Conservation (phyloP, 2,888 invertebrate genomes). For the Thereva nobilitata region DNA sequence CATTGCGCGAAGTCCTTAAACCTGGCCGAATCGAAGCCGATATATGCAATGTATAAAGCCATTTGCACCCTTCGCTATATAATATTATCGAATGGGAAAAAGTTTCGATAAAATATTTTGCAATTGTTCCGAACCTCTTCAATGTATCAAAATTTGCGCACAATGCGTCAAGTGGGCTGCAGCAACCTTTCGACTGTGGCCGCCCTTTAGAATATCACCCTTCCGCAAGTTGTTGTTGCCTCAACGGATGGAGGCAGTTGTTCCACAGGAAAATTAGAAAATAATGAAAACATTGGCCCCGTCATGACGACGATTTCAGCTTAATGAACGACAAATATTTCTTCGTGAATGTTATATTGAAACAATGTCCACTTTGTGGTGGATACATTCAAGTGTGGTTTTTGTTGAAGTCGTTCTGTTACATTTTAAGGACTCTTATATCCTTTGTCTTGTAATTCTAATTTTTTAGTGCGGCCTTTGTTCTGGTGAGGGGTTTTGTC, state of each 20-base stretch:
- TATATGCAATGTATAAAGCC: not conserved
- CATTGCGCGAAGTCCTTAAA: slow-evolving; percentile 2
- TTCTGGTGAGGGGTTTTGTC: too few relatives aligned
- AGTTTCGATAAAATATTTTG: slow-evolving; percentile 1
- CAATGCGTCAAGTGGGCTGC: slow-evolving; percentile 28
- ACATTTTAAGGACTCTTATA: too few relatives aligned
- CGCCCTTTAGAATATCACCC: slow-evolving; percentile 12
- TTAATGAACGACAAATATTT: too few relatives aligned
- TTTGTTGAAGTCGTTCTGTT: too few relatives aligned
- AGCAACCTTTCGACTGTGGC: slow-evolving; percentile 9
- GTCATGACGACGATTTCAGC: too few relatives aligned
- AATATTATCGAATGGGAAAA: not conserved
- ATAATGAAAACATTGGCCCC: slow-evolving; percentile 24
- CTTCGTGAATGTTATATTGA: too few relatives aligned
- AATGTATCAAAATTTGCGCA: slow-evolving; percentile 41
- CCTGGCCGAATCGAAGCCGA: not conserved
- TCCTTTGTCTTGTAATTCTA: too few relatives aligned
- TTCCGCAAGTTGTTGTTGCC: slow-evolving; percentile 18
- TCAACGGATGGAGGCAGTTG: slow-evolving; percentile 9
- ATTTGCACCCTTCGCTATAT: slow-evolving; percentile 37
- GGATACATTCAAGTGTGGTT: too few relatives aligned
- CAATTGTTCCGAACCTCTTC: slow-evolving; percentile 32
- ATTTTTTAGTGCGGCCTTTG: too few relatives aligned
- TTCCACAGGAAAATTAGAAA: slow-evolving; percentile 17
- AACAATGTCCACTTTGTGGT: too few relatives aligned